A percentile compares a stretch with the other conserved stretches of the same genome.
phyloP scores from a whole-genome alignment of 2,888 invertebrate species.

The Cenopis cana region DNA sequence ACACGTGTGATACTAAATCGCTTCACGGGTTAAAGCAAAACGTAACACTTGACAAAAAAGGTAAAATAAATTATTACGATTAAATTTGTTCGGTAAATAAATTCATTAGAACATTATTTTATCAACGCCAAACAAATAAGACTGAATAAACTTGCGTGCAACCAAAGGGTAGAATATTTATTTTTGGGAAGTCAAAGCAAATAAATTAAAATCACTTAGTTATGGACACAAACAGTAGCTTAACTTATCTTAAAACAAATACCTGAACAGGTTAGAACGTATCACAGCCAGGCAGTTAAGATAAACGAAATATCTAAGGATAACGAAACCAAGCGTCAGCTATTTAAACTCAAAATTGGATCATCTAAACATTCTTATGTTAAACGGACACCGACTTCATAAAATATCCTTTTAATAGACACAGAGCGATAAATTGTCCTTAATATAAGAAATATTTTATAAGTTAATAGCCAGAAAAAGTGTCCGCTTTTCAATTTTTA shows the following conservation, averaged over 20 bases:
- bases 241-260: constrained; percentile 19
- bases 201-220: background rate
- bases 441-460: constrained; percentile 82
- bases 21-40: too few species aligned
- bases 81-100: too few species aligned
- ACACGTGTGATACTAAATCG: too few species aligned
- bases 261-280: constrained; percentile 3
- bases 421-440: constrained; percentile 74
- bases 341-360: constrained; percentile 37
- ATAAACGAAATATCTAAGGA: constrained; percentile 36
- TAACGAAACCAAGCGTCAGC: constrained; percentile 30
- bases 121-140: too few species aligned
- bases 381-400: constrained; percentile 53
- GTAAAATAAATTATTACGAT: too few species aligned
- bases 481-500: constrained; percentile 77
- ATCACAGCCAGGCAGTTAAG: constrained; percentile 25
- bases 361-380: constrained; percentile 34
- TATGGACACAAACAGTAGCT: constrained; percentile 22
- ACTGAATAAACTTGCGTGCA: background rate
- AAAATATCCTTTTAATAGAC: constrained; percentile 79
- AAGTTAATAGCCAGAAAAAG: constrained; percentile 72
- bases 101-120: too few species aligned
- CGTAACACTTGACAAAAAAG: too few species aligned
- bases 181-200: background rate
- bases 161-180: background rate